Evolutionary conservation across 2,888 invertebrate genomes (phyloP).

Genomic region (Luffia ferchaultella): DNA sequence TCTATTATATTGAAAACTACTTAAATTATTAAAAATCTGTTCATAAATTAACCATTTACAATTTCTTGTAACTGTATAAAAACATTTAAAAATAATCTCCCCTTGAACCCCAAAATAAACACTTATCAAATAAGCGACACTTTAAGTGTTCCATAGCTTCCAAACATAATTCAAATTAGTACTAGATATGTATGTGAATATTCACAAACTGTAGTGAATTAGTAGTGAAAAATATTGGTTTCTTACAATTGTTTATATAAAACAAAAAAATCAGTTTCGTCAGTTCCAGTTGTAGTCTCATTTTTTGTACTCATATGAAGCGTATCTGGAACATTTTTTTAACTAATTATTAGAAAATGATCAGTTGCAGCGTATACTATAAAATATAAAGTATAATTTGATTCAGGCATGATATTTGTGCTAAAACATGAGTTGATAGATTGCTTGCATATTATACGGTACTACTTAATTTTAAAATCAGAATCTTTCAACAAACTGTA

Average conservation of each 20-base stretch:
- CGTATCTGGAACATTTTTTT: not conserved
- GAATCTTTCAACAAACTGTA: too few species aligned
- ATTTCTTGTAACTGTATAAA: not conserved
- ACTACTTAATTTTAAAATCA: too few species aligned
- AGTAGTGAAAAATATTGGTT: not conserved
- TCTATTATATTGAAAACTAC: conserved; percentile 40
- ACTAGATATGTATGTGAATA: not conserved
- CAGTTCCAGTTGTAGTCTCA: not conserved
- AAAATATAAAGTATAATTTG: too few species aligned
- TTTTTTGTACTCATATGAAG: not conserved
- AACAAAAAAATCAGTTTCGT: not conserved
- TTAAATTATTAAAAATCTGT: conserved; percentile 38
- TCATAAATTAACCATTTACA: conserved; percentile 24
- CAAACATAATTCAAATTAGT: not conserved
- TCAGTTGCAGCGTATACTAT: too few species aligned
- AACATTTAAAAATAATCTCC: conserved; percentile 35
- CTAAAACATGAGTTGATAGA: too few species aligned
- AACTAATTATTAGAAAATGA: not conserved
- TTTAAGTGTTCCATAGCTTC: conserved; percentile 31
- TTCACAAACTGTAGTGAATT: too few species aligned
- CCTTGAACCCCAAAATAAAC: conserved; percentile 47
- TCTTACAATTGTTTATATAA: not conserved
- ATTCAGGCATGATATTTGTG: too few species aligned
- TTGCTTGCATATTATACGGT: too few species aligned
- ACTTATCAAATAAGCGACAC: conserved; percentile 40